phyloP scores from a whole-genome alignment of 2,888 invertebrate genomes.

The Cepaea hortensis region DNA sequence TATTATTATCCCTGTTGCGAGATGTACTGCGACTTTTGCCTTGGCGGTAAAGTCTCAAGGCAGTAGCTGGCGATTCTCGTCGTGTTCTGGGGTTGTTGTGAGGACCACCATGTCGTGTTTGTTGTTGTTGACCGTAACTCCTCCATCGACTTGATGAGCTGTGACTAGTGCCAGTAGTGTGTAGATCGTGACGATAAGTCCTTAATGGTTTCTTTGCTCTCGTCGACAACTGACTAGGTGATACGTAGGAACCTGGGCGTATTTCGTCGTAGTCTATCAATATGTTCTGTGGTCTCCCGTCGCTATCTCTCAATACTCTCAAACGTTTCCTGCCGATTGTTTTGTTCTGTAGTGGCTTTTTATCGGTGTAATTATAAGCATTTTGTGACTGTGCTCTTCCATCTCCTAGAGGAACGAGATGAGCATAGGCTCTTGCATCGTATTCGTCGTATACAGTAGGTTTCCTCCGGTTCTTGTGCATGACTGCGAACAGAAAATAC shows the following conservation, averaged over 20 bases:
- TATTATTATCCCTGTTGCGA: conserved; percentile 45
- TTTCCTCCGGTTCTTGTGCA: conserved; percentile 41
- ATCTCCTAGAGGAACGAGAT: conserved; percentile 60
- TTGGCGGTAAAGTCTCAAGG: conserved; percentile 48
- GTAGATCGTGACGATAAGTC: too few relatives aligned
- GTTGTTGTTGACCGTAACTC: conserved; percentile 12
- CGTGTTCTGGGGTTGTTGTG: conserved; percentile 25
- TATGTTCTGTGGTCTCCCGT: conserved; percentile 54
- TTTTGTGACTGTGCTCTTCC: conserved; percentile 40
- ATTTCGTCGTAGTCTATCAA: conserved; percentile 70
- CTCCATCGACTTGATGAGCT: conserved; percentile 16
- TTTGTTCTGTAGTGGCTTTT: conserved; percentile 61
- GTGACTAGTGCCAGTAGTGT: too few relatives aligned
- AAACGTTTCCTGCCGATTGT: conserved; percentile 49
- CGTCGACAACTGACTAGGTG: conserved; percentile 45
- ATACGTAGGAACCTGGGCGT: conserved; percentile 67
- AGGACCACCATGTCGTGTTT: neutral
- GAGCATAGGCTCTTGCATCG: conserved; percentile 70
- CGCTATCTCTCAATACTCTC: conserved; percentile 50
- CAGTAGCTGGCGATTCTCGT: conserved; percentile 46
- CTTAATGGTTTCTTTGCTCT: too few relatives aligned
- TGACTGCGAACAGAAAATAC: neutral
- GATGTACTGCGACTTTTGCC: conserved; percentile 67
- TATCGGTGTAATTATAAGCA: conserved; percentile 50
- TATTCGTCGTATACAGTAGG: conserved; percentile 61